Evolutionary conservation across 1,140 invertebrate genomes (phyloP).

Genomic region (Solenopsis invicta): DNA sequence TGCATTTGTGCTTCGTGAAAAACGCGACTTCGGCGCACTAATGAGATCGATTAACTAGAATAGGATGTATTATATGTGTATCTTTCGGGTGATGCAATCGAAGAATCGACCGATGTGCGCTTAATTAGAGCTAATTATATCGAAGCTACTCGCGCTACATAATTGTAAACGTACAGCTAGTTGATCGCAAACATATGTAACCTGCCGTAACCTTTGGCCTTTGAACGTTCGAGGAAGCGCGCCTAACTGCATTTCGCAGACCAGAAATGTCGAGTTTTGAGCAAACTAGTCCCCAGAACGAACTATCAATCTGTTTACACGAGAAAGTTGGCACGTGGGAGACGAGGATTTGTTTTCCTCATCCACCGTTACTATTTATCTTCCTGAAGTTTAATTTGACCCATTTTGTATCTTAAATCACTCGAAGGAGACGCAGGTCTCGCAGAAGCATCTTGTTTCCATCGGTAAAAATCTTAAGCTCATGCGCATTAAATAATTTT

Average conservation of each 20-base stretch:
- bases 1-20: neutral
- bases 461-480: neutral
- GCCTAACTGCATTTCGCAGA: neutral
- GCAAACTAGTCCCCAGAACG: neutral
- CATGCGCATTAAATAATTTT: neutral
- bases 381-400: neutral
- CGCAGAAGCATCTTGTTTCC: neutral
- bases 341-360: neutral
- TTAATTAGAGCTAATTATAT: constrained; percentile 68
- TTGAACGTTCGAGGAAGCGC: constrained; percentile 11
- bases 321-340: neutral
- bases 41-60: constrained; percentile 30
- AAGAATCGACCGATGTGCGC: constrained; percentile 8
- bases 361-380: constrained; percentile 15
- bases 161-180: neutral
- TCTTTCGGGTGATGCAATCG: neutral
- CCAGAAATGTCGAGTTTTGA: constrained; percentile 23
- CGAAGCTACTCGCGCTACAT: constrained; percentile 14
- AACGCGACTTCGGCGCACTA: neutral
- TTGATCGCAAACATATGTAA: neutral
- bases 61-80: neutral
- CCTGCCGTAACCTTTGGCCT: constrained; percentile 53
- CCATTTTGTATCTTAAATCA: neutral
- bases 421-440: neutral
- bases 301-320: neutral